Evolutionary conservation across 2,113 vertebrate species (phyloP).

Genomic region (Podarcis raffonei): DNA sequence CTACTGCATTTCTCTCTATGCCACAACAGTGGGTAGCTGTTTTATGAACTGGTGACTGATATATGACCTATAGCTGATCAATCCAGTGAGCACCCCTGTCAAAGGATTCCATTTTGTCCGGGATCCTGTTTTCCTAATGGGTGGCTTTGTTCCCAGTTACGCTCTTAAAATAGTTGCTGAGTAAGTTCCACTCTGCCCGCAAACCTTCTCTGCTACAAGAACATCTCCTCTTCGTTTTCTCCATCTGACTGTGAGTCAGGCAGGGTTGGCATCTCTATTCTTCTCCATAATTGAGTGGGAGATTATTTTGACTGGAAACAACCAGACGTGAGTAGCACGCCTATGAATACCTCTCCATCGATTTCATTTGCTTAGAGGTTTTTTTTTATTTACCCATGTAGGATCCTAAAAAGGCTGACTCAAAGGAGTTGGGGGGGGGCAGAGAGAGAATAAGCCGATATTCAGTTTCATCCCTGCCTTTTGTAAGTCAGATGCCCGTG

Average conservation of each 20-base stretch:
- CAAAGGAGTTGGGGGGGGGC: constrained; percentile 54
- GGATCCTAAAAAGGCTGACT: constrained; percentile 49
- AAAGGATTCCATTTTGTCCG: constrained; percentile 57
- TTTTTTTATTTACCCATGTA: constrained; percentile 52
- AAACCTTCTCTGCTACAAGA: constrained; percentile 69
- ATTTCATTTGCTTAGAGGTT: constrained; percentile 39
- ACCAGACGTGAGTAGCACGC: constrained; percentile 68
- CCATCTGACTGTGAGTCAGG: constrained; percentile 73
- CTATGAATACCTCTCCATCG: constrained; percentile 59
- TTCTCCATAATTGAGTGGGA: constrained; percentile 75
- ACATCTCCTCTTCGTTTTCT: constrained; percentile 67
- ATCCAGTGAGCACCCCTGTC: constrained; percentile 46
- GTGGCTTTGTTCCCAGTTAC: constrained; percentile 59
- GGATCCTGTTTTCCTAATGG: constrained; percentile 38
- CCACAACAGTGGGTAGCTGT: too few species aligned
- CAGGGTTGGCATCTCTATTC: constrained; percentile 71
- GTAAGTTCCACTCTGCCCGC: constrained; percentile 47
- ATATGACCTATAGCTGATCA: neutral
- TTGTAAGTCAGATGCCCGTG: constrained; percentile 40
- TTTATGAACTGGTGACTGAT: neutral
- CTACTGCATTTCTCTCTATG: too few species aligned
- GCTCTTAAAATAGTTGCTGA: constrained; percentile 44
- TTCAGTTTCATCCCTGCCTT: constrained; percentile 51
- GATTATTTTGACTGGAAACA: constrained; percentile 76
- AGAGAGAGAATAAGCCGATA: constrained; percentile 53